These are phyloP conservation scores for Diaphora mendica DNA, from an alignment of 2,888 invertebrate genomes.

Conservation along the genomic window DNA sequence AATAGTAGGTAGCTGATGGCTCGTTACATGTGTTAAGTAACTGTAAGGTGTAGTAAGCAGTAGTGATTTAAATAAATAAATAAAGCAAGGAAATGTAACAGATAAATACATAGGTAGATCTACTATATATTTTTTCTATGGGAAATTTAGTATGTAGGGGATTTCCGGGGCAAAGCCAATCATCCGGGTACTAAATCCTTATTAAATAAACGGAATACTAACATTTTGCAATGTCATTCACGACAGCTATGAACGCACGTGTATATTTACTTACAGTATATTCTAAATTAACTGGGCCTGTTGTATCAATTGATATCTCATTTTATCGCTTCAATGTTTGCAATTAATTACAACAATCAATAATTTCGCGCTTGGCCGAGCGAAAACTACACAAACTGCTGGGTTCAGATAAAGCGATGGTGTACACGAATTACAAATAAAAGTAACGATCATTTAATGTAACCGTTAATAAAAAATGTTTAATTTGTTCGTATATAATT, in stretches of 20 bases:
- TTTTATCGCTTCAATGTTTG: conserved; percentile 73
- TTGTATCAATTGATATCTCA: conserved; percentile 66
- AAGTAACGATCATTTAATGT: conserved; percentile 1
- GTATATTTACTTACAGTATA: conserved; percentile 19
- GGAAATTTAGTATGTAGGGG: too few species aligned
- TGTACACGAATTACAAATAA: conserved; percentile 23
- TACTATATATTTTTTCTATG: too few species aligned
- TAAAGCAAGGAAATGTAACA: not conserved
- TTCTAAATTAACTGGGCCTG: conserved; percentile 43
- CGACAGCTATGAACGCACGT: not conserved
- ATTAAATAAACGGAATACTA: not conserved
- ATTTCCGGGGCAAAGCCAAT: too few species aligned
- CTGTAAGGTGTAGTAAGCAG: too few species aligned
- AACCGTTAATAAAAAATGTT: not conserved
- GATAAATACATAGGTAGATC: too few species aligned
- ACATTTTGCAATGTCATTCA: not conserved
- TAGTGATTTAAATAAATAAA: too few species aligned
- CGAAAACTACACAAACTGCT: conserved; percentile 72
- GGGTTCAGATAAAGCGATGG: conserved; percentile 62
- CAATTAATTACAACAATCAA: conserved; percentile 83
- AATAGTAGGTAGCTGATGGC: too few species aligned
- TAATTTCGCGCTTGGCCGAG: conserved; percentile 77
- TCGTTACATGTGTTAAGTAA: too few species aligned
- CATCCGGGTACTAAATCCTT: too few species aligned
- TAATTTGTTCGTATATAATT: too few species aligned